phyloP scores from a whole-genome alignment of 2,113 vertebrate genomes.

The Ceyx margarethae region DNA sequence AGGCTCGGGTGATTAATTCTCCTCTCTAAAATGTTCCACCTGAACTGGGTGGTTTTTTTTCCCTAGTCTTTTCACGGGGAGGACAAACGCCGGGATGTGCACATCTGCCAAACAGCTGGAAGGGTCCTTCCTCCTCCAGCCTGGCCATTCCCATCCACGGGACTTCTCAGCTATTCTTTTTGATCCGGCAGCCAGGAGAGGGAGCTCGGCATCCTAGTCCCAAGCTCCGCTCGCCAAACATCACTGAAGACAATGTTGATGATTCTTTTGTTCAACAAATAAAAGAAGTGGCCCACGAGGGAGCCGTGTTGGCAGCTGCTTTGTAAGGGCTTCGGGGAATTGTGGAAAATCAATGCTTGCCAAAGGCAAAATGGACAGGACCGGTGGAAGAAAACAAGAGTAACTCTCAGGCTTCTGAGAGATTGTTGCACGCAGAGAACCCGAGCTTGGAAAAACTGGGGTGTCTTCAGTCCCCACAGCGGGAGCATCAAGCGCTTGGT shows the following conservation, averaged over 20 bases:
- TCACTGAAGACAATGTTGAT: slow-evolving; percentile 38
- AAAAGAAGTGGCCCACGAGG: slow-evolving; percentile 57
- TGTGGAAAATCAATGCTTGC: slow-evolving; percentile 55
- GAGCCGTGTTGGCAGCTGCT: slow-evolving; percentile 60
- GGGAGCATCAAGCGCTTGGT: fast-evolving
- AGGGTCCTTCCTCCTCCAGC: not conserved
- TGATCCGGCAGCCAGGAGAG: slow-evolving; percentile 63
- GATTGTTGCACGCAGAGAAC: not conserved
- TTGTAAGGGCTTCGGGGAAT: slow-evolving; percentile 36
- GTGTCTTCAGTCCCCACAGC: not conserved
- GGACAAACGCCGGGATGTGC: fast-evolving
- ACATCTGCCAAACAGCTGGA: not conserved
- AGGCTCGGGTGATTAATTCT: not conserved
- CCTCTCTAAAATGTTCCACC: not conserved
- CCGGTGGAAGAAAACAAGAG: slow-evolving; percentile 10
- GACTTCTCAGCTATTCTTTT: slow-evolving; percentile 19
- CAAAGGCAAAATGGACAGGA: slow-evolving; percentile 50
- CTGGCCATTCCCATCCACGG: fast-evolving
- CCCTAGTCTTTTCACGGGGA: fast-evolving
- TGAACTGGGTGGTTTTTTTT: not conserved
- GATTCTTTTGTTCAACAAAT: slow-evolving; percentile 66
- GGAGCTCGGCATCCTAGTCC: slow-evolving; percentile 52
- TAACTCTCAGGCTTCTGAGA: not conserved
- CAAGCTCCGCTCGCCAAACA: not conserved
- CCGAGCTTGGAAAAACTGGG: not conserved